Base-by-base conservation (phyloP, 2,888 invertebrate genomes). In the Amiota mariae region DNA sequence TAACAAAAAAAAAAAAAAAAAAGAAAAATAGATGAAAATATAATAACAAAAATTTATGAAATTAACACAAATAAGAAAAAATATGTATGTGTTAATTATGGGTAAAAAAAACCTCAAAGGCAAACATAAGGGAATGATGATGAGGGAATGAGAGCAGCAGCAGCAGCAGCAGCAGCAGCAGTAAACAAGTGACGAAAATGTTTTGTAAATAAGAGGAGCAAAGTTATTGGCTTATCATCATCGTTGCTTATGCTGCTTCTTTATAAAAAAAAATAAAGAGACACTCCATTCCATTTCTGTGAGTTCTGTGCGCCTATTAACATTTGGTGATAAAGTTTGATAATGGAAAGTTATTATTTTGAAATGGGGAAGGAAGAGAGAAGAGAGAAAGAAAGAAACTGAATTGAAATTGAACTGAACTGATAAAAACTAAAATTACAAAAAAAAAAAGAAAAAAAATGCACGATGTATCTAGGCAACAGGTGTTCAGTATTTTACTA, bases 41-140 rank as follows among this genome's bases (percentile, higher is more conserved):
- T 75, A 70, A 75, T 85, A 84, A 80, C 83, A 74, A 47, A 74
- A 36, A 6, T 36, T 82, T 83, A 79, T 76, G 82, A 80, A 83
- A 83, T 83, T 85, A 82, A 78, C 83, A 85, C 78, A 76, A 71
- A 76, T 81, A 36, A 4, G 36, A 6, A 36, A 36, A n/a, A n/a
- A n/a, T n/a, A 36, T 36, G 6, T 36, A 85, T 78, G 85, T 85
- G 85, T 79, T 85, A 84, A 84, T 84, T 81, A n/a, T n/a, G n/a
- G n/a, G n/a, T n/a, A n/a, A n/a, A n/a, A n/a, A n/a, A 81, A 78
- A 46, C 46, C 10, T 1, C 47, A 49, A 49, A 56, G 59, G 36
- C 36, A 36, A 36, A 6, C 8, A 0, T 0, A 6, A 36, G 6
- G 36, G 4, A 36, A 24, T 24, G 24, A 24, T n/a, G 1, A 3